A percentile compares a stretch with the other conserved stretches of the same genome.
Conservation (phyloP, 2,797 vertebrate species). For the Okamejei kenojei region DNA sequence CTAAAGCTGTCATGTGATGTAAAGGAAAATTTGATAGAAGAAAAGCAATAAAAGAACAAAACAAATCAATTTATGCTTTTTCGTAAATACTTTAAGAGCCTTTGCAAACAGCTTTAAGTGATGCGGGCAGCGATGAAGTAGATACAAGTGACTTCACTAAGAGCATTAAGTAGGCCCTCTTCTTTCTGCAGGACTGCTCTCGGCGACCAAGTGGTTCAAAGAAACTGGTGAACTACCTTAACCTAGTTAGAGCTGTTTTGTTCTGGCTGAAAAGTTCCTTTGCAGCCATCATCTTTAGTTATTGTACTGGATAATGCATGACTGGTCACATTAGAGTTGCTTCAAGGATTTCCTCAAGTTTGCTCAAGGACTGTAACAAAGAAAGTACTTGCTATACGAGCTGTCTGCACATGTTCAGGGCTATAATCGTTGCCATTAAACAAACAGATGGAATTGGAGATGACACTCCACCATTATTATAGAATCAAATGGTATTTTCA, state of each 20-base stretch:
- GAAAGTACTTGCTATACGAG: constrained; percentile 57
- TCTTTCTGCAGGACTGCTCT: constrained; percentile 14
- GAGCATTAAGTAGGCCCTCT: constrained; percentile 19
- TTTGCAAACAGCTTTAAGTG: not conserved
- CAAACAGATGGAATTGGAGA: constrained; percentile 62
- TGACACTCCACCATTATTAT: constrained; percentile 65
- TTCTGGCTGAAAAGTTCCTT: constrained; percentile 55
- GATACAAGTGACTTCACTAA: not conserved
- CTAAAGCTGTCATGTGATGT: not conserved
- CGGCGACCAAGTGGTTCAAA: constrained; percentile 4
- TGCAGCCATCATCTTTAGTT: constrained; percentile 49
- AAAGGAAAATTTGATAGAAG: not conserved
- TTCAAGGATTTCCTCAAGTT: constrained; percentile 53
- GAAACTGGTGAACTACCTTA: constrained; percentile 51
- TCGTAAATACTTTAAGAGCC: not conserved
- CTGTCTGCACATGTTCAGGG: constrained; percentile 55
- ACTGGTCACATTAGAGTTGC: constrained; percentile 56
- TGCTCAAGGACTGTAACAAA: constrained; percentile 62
- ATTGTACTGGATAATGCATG: constrained; percentile 56
- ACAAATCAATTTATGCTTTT: constrained; percentile 1
- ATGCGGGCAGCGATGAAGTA: not conserved
- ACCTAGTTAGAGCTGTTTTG: constrained; percentile 52
- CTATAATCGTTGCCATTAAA: constrained; percentile 61
- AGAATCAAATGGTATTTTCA: constrained; percentile 67
- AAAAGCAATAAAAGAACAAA: not conserved